Percentiles rank a stretch among this genome's conserved stretches.
phyloP scores from a whole-genome alignment of 23 tunicate species.

The Trididemnum miniatum region DNA sequence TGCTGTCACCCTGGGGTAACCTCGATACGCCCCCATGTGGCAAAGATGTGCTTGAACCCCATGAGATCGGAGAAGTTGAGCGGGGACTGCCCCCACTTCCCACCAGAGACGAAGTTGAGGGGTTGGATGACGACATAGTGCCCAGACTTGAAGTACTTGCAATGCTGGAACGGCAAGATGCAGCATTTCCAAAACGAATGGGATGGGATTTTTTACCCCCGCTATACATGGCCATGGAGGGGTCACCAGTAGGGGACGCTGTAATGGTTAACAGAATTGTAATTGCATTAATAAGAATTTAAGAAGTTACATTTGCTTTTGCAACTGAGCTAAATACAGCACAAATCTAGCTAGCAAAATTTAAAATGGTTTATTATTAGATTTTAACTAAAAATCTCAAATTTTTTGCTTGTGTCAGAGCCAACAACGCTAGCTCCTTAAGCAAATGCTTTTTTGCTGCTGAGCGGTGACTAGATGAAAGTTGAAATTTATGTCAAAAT shows the following conservation, averaged over 20 bases:
- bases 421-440: too few relatives aligned
- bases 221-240: not conserved
- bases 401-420: too few relatives aligned
- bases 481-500: too few relatives aligned
- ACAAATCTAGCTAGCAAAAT: too few relatives aligned
- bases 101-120: conserved; percentile 46
- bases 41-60: conserved; percentile 43
- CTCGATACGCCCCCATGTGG: conserved; percentile 11
- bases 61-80: conserved; percentile 55
- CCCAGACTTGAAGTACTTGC: conserved; percentile 75
- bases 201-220: conserved; percentile 5
- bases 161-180: conserved; percentile 68
- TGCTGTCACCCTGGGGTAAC: not conserved
- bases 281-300: too few relatives aligned
- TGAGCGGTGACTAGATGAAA: too few relatives aligned
- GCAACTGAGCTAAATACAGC: too few relatives aligned
- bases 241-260: not conserved
- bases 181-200: conserved; percentile 27
- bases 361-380: too few relatives aligned
- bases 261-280: not conserved
- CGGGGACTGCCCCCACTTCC: conserved; percentile 54
- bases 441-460: too few relatives aligned
- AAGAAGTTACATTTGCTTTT: too few relatives aligned
- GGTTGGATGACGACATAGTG: conserved; percentile 54
- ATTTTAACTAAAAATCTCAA: too few relatives aligned